Base-by-base conservation (phyloP, 1,140 invertebrate species). In the Diploscapter pachys region DNA sequence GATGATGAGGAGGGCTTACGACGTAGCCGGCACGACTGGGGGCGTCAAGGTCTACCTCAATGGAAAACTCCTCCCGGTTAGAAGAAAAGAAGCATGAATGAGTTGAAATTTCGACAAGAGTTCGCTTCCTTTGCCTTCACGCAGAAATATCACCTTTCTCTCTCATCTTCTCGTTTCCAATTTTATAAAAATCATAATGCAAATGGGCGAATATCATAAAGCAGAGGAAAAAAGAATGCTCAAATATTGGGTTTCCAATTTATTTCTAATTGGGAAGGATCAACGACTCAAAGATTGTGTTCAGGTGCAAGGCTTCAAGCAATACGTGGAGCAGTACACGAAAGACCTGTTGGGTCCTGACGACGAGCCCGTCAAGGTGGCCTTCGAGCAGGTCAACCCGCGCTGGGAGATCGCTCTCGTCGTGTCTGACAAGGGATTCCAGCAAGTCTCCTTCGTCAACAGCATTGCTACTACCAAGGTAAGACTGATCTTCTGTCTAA, bases 401-500 rank as follows among this genome's bases (percentile, higher is more conserved):
- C 89, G 97, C 57, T 99, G 97, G 97, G 96, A 99, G 89, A 91
- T 99, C 8, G 97, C 94, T 50, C 87, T 96, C 4, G 92, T 93
- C 52, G 85, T 93, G 2, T 98, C 95, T 63, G 88, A 89, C 52
- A 92, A 93, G 76, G 90, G 90, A 77, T 99, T 98, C 86, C 94
- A 98, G 86, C 96, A 99, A 89, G 92, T 98, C 80, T 98, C 96
- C 51, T 99, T 99, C 88, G 97, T 99, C 4, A 99, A 99, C 87
- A 97, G 94, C 78, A 99, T 99, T 84, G 95, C 96, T 11, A 99
- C 97, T 0, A 95, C 93, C 5, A 98, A 98, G 13, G 31, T 31
- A 31, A 31, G 31, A 31, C 31, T 31, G 31, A 31, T 31, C 31
- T 31, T 31, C 31, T 31, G 31, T 31, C 31, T 31, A 31, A 31